A percentile compares a stretch with the other conserved stretches of the same genome.
These are phyloP conservation scores for Campoletis raptor DNA, from an alignment of 2,888 invertebrate species.

Conservation along the genomic window DNA sequence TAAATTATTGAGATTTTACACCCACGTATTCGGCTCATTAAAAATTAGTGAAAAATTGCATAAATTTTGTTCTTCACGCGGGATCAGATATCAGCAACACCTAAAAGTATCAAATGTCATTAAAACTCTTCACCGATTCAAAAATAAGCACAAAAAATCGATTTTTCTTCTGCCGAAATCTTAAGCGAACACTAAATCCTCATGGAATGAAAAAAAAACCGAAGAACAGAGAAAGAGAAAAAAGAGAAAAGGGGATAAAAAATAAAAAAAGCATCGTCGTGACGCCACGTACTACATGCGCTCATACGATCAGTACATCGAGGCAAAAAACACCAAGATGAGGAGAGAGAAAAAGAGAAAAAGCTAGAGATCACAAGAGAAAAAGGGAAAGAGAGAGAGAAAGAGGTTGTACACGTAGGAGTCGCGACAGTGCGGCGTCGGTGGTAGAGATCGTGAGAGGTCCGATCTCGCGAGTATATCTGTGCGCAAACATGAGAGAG, in stretches of 20 bases:
- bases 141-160: not conserved
- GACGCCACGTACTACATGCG: slow-evolving; percentile 65
- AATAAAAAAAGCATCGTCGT: slow-evolving; percentile 56
- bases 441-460: slow-evolving; percentile 68
- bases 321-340: not conserved
- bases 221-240: slow-evolving; percentile 12
- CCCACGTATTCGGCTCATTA: not conserved
- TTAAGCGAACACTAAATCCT: not conserved
- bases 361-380: slow-evolving; percentile 10
- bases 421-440: slow-evolving; percentile 73
- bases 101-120: no score
- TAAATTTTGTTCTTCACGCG: not conserved
- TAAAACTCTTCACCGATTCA: not conserved
- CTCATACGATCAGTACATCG: slow-evolving; percentile 49
- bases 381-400: slow-evolving; percentile 35
- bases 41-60: not conserved
- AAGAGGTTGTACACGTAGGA: slow-evolving; percentile 64
- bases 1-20: not conserved
- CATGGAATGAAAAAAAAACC: not conserved
- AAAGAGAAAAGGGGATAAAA: slow-evolving; percentile 17
- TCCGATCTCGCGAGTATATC: slow-evolving; percentile 50
- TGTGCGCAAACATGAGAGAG: slow-evolving; percentile 45
- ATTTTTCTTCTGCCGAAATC: not conserved
- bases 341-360: not conserved
- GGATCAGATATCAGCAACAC: not conserved